Percentiles rank a stretch among this genome's conserved stretches.
Evolutionary conservation across 2,113 vertebrate genomes (phyloP).

Genomic region (Nothoprocta perdicaria): DNA sequence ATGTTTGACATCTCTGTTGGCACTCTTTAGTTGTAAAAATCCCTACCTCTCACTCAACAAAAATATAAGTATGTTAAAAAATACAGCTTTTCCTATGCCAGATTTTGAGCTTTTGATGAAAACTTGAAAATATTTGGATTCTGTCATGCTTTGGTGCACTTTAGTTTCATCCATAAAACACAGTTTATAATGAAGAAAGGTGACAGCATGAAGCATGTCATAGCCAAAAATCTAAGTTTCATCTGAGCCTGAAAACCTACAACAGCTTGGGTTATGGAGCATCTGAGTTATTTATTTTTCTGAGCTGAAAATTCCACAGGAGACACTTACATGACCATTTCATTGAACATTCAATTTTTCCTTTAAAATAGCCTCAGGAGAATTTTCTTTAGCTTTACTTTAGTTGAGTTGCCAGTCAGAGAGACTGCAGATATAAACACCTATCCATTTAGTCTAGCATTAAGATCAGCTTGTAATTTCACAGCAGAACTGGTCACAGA

Average conservation of each 20-base stretch:
- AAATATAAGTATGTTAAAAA: neutral
- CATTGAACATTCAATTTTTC: neutral
- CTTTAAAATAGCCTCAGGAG: neutral
- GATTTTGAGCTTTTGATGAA: neutral
- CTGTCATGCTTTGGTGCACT: neutral
- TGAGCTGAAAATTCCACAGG: neutral
- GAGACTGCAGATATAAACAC: neutral
- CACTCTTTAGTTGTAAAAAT: neutral
- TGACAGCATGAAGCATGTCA: neutral
- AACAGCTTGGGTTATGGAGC: neutral
- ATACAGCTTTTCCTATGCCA: neutral
- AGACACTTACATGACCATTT: neutral
- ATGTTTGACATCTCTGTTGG: neutral
- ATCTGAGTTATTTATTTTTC: neutral
- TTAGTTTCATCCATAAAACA: neutral
- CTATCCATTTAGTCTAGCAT: neutral
- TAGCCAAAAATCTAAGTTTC: neutral
- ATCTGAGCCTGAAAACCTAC: neutral
- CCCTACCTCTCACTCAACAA: neutral
- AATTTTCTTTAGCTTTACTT: neutral
- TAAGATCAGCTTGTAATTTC: neutral
- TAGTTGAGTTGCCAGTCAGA: neutral
- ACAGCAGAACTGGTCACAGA: neutral
- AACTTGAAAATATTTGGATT: neutral
- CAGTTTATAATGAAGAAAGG: neutral